A percentile compares a stretch with the other conserved stretches of the same genome.
These are phyloP conservation scores for Hoplostethus atlanticus DNA, from an alignment of 2,797 vertebrate species.

Conservation along the genomic window DNA sequence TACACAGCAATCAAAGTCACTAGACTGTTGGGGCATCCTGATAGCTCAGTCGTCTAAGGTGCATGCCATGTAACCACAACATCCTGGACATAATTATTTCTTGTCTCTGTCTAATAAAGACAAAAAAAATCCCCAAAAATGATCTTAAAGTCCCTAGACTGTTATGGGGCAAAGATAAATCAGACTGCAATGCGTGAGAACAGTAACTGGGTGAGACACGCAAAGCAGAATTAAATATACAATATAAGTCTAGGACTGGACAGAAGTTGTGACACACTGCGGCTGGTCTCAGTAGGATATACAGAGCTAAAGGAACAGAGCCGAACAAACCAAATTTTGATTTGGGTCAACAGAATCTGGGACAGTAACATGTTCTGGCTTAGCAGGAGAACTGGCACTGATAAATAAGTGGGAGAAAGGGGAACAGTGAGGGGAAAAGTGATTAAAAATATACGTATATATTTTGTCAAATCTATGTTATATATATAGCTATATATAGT, in stretches of 20 bases:
- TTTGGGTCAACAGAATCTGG: constrained; percentile 50
- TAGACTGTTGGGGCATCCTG: no score
- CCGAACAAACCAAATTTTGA: constrained; percentile 27
- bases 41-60: no score
- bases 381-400: constrained; percentile 8
- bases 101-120: no score
- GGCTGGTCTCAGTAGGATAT: constrained; percentile 24
- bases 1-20: no score
- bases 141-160: not conserved
- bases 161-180: constrained; percentile 3
- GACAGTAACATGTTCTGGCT: constrained; percentile 22
- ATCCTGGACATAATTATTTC: no score
- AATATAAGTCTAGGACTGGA: constrained; percentile 29
- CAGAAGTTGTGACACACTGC: constrained; percentile 16
- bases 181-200: not conserved
- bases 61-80: no score
- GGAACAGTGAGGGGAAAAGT: not conserved
- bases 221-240: constrained; percentile 41
- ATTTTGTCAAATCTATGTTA: not conserved
- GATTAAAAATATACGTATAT: not conserved
- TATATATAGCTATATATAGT: no score
- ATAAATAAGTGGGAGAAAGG: not conserved
- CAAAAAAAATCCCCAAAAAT: no score
- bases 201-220: not conserved
- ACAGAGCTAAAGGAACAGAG: not conserved